phyloP scores from a whole-genome alignment of 2,797 vertebrate genomes.

The Podarcis lilfordi region DNA sequence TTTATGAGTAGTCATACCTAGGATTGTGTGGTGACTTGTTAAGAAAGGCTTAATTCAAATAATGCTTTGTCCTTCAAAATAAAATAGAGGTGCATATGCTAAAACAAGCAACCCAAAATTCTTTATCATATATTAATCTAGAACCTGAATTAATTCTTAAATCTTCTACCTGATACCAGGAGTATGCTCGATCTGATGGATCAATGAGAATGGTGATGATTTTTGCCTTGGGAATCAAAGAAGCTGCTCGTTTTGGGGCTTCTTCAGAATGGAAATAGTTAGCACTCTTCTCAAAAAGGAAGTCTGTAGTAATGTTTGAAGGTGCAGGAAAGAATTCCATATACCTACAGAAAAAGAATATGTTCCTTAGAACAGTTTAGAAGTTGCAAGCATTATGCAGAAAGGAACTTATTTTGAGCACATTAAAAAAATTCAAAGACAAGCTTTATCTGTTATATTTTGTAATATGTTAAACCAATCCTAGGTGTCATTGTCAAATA shows the following conservation, averaged over 20 bases:
- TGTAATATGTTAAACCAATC: not conserved
- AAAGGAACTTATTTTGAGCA: constrained; percentile 8
- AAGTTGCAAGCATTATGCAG: not conserved
- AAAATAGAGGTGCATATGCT: not conserved
- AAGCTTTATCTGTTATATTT: not conserved
- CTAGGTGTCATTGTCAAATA: not conserved
- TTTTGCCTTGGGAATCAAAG: constrained; percentile 94
- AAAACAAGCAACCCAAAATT: not conserved
- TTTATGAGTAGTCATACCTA: too few relatives aligned
- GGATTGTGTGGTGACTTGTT: not conserved
- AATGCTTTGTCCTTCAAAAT: not conserved
- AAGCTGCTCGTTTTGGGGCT: constrained; percentile 87
- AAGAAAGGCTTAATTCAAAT: constrained; percentile 7
- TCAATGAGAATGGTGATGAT: constrained; percentile 96
- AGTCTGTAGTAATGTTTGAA: constrained; percentile 92
- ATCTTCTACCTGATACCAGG: constrained; percentile 92
- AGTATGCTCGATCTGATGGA: constrained; percentile 94
- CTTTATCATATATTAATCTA: not conserved
- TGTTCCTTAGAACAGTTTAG: constrained; percentile 51
- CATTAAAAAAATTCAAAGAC: constrained; percentile 20
- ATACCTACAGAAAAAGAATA: constrained; percentile 84
- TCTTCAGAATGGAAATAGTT: constrained; percentile 98
- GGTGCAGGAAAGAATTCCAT: constrained; percentile 96
- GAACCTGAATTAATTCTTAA: not conserved
- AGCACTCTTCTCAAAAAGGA: constrained; percentile 97